phyloP scores from a whole-genome alignment of 2,888 invertebrate species.

The Crioceris asparagi region DNA sequence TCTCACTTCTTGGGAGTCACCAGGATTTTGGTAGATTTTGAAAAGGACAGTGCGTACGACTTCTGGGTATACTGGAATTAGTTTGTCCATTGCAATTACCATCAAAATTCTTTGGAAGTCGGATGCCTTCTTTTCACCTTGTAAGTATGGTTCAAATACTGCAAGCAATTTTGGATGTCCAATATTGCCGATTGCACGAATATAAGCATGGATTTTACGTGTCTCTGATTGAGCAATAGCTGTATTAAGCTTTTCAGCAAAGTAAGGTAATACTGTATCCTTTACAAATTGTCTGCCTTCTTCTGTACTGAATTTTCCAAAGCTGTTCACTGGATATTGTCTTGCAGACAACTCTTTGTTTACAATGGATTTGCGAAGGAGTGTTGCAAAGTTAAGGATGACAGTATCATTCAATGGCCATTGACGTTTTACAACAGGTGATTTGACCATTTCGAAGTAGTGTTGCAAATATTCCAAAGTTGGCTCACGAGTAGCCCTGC shows the following conservation, averaged over 20 bases:
- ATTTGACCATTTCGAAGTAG: slow-evolving; percentile 48
- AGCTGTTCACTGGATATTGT: slow-evolving; percentile 55
- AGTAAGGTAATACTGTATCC: slow-evolving; percentile 49
- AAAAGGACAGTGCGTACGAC: slow-evolving; percentile 47
- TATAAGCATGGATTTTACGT: slow-evolving; percentile 48
- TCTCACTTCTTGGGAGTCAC: slow-evolving; percentile 55
- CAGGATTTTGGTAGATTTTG: slow-evolving; percentile 55
- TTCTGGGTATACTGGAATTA: slow-evolving; percentile 41
- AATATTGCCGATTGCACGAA: slow-evolving; percentile 53
- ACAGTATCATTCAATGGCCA: slow-evolving; percentile 44
- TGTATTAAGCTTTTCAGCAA: slow-evolving; percentile 43
- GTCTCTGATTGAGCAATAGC: slow-evolving; percentile 46
- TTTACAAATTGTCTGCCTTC: slow-evolving; percentile 40
- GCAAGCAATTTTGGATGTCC: slow-evolving; percentile 50
- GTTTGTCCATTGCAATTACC: slow-evolving; percentile 45
- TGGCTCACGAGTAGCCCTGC: slow-evolving; percentile 47
- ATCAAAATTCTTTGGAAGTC: slow-evolving; percentile 55
- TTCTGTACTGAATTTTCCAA: slow-evolving; percentile 47
- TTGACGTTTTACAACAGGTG: slow-evolving; percentile 44
- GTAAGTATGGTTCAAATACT: slow-evolving; percentile 55
- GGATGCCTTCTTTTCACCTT: slow-evolving; percentile 46
- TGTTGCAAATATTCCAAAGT: slow-evolving; percentile 51
- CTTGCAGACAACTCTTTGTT: slow-evolving; percentile 46
- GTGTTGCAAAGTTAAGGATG: slow-evolving; percentile 48
- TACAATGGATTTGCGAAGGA: slow-evolving; percentile 42